Percentiles rank a stretch among this genome's conserved stretches.
Evolutionary conservation across 2,113 vertebrate genomes (phyloP).

Genomic region (Romanogobio albipinnatus): DNA sequence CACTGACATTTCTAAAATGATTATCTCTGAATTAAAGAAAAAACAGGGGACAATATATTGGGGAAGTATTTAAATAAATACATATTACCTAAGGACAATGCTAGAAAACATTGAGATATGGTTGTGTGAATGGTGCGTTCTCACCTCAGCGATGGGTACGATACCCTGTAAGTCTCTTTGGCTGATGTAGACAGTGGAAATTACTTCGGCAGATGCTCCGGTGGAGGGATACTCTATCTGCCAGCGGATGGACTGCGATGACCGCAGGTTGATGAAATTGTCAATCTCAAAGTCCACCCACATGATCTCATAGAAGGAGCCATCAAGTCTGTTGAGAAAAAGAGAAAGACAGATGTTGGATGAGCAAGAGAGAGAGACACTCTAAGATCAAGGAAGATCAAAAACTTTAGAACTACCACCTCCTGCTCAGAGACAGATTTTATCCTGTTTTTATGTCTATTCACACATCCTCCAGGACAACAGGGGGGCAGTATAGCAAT

Average conservation of each 20-base stretch:
- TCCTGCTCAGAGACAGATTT: not conserved
- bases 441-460: conserved; percentile 3
- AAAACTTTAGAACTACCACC: not conserved
- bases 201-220: conserved; percentile 72
- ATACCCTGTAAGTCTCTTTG: conserved; percentile 84
- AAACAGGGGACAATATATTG: not conserved
- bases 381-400: not conserved
- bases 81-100: no score
- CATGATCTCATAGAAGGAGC: conserved; percentile 85
- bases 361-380: not conserved
- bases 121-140: conserved; percentile 31
- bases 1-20: not conserved
- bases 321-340: conserved; percentile 76
- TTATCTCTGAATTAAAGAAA: not conserved
- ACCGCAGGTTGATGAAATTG: conserved; percentile 82
- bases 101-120: not conserved
- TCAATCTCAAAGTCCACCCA: conserved; percentile 92
- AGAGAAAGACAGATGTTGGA: not conserved
- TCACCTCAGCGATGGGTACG: conserved; percentile 87
- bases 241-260: conserved; percentile 90
- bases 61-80: not conserved
- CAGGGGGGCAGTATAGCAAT: not conserved
- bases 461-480: not conserved
- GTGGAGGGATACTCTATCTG: conserved; percentile 85
- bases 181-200: conserved; percentile 90